phyloP scores from a whole-genome alignment of 2,113 vertebrate genomes.

The Pelvicachromis taeniatus region DNA sequence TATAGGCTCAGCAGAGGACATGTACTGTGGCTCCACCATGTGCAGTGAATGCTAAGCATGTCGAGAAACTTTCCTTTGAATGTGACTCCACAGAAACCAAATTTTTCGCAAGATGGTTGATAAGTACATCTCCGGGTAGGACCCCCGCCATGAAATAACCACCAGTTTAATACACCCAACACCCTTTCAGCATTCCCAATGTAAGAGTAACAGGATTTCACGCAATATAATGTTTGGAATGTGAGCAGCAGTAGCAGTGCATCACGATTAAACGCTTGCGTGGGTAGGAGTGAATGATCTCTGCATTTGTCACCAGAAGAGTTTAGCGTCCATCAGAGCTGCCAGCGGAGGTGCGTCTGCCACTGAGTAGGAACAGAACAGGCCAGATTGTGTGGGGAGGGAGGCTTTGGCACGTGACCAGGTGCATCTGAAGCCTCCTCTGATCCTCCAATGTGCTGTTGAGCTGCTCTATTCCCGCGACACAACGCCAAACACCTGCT shows the following conservation, averaged over 20 bases:
- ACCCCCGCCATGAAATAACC: not conserved
- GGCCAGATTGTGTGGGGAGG: conserved; percentile 71
- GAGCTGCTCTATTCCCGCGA: conserved; percentile 57
- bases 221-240: conserved; percentile 32
- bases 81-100: not conserved
- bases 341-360: conserved; percentile 64
- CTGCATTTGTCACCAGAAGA: conserved; percentile 68
- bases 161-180: not conserved
- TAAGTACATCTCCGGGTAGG: not conserved
- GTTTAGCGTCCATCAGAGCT: conserved; percentile 58
- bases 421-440: conserved; percentile 63
- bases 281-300: conserved; percentile 62
- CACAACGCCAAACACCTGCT: conserved; percentile 66
- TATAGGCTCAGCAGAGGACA: not conserved
- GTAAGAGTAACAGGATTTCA: conserved; percentile 7
- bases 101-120: not conserved
- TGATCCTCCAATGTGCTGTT: conserved; percentile 63
- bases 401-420: conserved; percentile 62
- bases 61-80: not conserved
- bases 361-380: conserved; percentile 63
- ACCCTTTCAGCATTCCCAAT: not conserved
- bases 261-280: conserved; percentile 62
- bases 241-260: conserved; percentile 60
- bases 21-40: not conserved
- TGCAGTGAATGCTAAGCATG: not conserved